A percentile compares a stretch with the other conserved stretches of the same genome.
Evolutionary conservation across 35 echinoderm and acorn worm genomes (phyloP).

Genomic region (Heliocidaris tuberculata): DNA sequence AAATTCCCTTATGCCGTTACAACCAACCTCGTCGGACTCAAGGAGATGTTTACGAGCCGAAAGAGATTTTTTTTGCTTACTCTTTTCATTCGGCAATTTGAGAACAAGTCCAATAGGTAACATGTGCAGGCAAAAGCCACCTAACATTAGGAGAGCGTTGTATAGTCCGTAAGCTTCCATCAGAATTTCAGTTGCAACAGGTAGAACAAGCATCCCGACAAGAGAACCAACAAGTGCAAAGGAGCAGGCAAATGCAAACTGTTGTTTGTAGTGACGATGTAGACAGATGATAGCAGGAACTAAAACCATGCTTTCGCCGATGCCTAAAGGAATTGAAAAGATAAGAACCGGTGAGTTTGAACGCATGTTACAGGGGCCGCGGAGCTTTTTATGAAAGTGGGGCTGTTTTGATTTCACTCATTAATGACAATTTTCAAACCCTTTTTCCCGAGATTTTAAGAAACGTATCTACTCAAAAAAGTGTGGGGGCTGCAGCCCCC

Average conservation of each 20-base stretch:
- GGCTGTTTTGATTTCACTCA: too few species aligned
- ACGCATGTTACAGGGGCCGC: too few species aligned
- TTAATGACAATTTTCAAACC: too few species aligned
- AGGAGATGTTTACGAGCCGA: not conserved
- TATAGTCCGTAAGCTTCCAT: not conserved
- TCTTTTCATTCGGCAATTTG: not conserved
- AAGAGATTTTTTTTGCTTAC: not conserved
- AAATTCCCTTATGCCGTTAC: not conserved
- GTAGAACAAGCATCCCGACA: not conserved
- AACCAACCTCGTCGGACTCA: not conserved
- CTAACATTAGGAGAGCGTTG: conserved; percentile 14
- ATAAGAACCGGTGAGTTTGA: not conserved
- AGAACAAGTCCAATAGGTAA: conserved; percentile 20
- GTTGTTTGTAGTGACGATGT: not conserved
- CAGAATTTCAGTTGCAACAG: not conserved
- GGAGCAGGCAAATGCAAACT: conserved; percentile 17
- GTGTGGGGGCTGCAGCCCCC: too few species aligned
- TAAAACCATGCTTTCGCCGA: not conserved
- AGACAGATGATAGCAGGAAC: not conserved
- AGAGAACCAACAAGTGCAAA: conserved; percentile 4
- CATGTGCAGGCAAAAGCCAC: conserved; percentile 2
- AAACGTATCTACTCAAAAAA: too few species aligned
- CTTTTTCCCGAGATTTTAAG: too few species aligned
- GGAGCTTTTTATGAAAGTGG: too few species aligned
- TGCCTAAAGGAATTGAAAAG: not conserved